Base-by-base conservation (phyloP, 2,797 vertebrate species). In the Spinus pinus region DNA sequence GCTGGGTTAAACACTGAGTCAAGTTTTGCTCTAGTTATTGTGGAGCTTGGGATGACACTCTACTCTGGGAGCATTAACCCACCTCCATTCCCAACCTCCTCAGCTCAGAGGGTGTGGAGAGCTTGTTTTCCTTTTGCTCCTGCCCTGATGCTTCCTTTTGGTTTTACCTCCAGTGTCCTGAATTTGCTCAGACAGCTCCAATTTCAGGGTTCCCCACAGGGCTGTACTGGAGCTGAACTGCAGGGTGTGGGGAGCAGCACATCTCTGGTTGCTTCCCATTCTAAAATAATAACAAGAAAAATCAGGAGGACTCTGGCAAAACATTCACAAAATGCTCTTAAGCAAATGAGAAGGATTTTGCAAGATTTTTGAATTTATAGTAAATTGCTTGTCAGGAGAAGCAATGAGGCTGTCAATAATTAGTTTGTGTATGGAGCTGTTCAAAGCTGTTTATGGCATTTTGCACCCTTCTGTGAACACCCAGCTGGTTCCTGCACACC, bases 181-280 rank as follows among this genome's bases (percentile, higher is more conserved):
- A 23, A 60, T 74, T 74, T 47, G 33, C 74, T 54, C 66, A 51
- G 65, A 35, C 5, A 79, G 46, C 54, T 49, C 82, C 69, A 69
- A 41, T 82, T 53, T 69, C 14, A 35, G 46, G 51, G 51, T 24
- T 61, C 62, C 46, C 8, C 0, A 0, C 2, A 6, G 83, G 12
- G 60, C 84, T 21, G 41, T 12, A 15, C 51, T 62, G 85, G 58
- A 79, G 56, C 51, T 78, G 72, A 81, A 50, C 86, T 14, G 44
- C 4, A 3, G 46, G 2, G 13, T 19, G 12, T 16, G 33, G 22
- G 20, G 5, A 42, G 64, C 11, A 2, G 23, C 46, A 58, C 31
- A 8, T 57, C 39, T 31, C 39, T 27, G 37, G 22, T 41, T 37
- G 20, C 79, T 87, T 69, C 77, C 44, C 22, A 1, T 18, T 37